Percentiles rank a stretch among this genome's conserved stretches.
Conservation (phyloP, 2,797 vertebrate genomes). For the Setipinna tenuifilis region DNA sequence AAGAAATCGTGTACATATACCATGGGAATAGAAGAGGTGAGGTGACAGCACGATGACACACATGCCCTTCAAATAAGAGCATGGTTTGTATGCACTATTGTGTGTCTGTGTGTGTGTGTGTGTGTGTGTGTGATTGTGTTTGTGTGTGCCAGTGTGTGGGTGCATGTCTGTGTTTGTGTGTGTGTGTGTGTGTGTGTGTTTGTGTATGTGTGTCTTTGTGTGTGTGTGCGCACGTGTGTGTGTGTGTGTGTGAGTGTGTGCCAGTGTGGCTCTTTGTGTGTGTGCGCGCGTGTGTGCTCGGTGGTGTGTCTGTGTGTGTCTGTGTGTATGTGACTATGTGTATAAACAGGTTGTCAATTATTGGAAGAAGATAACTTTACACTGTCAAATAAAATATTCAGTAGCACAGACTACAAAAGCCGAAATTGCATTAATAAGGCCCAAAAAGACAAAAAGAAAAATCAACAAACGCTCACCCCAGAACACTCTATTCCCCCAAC, state of each 20-base stretch:
- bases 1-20: not conserved
- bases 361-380: not conserved
- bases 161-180: no score
- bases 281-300: not conserved
- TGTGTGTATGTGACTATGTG: constrained; percentile 16
- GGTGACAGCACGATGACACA: not conserved
- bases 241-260: no score
- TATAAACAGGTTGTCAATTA: not conserved
- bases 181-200: not conserved
- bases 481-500: not conserved
- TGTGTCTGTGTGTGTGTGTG: no score
- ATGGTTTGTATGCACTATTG: not conserved
- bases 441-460: constrained; percentile 15
- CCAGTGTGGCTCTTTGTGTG: no score
- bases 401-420: not conserved
- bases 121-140: not conserved
- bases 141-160: no score
- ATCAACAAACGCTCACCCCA: constrained; percentile 4
- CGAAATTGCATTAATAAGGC: not conserved
- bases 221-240: no score
- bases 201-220: not conserved
- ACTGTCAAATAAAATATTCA: not conserved
- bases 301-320: not conserved
- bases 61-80: not conserved
- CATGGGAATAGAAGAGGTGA: not conserved